Base-by-base conservation (phyloP, 2,113 vertebrate genomes). In the Pseudopodoces humilis region DNA sequence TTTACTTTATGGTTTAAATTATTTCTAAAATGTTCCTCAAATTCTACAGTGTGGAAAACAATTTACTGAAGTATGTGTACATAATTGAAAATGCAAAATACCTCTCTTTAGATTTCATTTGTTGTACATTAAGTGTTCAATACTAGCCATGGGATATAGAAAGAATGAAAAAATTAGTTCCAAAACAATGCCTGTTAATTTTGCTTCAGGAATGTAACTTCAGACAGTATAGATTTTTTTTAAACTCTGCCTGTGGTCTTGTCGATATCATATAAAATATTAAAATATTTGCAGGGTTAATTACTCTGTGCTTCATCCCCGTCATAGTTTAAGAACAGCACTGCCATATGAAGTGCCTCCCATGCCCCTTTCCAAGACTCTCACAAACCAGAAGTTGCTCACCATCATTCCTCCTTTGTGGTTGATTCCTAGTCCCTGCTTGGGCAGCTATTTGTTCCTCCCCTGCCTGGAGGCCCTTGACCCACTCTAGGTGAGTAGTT, bases 371-470 rank as follows among this genome's bases (percentile, higher is more conserved):
- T 16, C 18, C 58, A 43, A 72, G 25, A 35, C 9, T 50, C 7
- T 31, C 12, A 35, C 31, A 64, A 71, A 35, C 9, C 41, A 49
- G 58, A 55, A 56, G 27, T 2, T 35, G 9, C 8, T 71, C 0
- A 0, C 14, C 53, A 8, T 39, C 20, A 47, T 31, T 16, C 1
- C 13, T 33, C 18, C 19, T 30, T 33, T 20, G 7, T 21, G 4
- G 16, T 31, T 70, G 23, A 15, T 16, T 47, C 27, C 52, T 84
- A 30, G 12, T n/a, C 9, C 14, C 19, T 83, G 4, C 22, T 41
- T 70, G 41, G 33, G 12, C 13, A 56, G 6, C 4, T 37, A 0
- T 56, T 67, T 70, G 5, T 10, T 83, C 21, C 19, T 69, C 35
- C 46, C 11, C 19, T 43, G 9, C 6, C 28, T 56, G 10, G 15